Evolutionary conservation across 2,888 invertebrate species (phyloP).

Genomic region (Resseliella maxima): DNA sequence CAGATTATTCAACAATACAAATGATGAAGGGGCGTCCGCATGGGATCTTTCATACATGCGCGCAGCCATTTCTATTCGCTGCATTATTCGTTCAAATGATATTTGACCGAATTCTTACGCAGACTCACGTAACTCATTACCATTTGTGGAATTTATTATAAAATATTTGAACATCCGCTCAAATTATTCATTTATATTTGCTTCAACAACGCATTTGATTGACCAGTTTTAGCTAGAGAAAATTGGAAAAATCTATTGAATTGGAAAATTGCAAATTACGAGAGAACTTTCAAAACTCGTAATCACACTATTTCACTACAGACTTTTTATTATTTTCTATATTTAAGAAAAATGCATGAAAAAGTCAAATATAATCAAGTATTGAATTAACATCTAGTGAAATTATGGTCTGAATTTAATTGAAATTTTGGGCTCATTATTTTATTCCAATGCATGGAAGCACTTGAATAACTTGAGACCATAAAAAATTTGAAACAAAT

Average conservation of each 20-base stretch:
- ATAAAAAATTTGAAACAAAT: too few relatives aligned
- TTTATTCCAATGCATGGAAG: too few relatives aligned
- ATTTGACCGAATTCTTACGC: not conserved
- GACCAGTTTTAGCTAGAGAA: not conserved
- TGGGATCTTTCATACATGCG: not conserved
- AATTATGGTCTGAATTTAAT: too few relatives aligned
- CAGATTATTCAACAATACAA: conserved; percentile 2
- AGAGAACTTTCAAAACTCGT: not conserved
- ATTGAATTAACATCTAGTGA: too few relatives aligned
- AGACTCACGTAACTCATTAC: conserved; percentile 19
- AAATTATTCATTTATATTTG: not conserved
- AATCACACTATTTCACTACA: too few relatives aligned
- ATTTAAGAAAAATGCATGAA: too few relatives aligned
- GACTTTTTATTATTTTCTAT: too few relatives aligned
- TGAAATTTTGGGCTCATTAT: too few relatives aligned
- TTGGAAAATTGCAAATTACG: conserved; percentile 28
- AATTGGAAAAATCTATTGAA: conserved; percentile 21
- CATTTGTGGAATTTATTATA: conserved; percentile 49
- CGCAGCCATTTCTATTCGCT: not conserved
- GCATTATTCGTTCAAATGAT: not conserved
- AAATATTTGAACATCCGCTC: conserved; percentile 31
- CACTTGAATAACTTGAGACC: too few relatives aligned
- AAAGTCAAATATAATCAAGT: too few relatives aligned
- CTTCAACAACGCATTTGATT: not conserved
- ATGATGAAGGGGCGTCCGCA: not conserved